Percentiles rank a stretch among this genome's conserved stretches.
phyloP scores from a whole-genome alignment of 1,140 invertebrate genomes.

The Heliconius hewitsoni region DNA sequence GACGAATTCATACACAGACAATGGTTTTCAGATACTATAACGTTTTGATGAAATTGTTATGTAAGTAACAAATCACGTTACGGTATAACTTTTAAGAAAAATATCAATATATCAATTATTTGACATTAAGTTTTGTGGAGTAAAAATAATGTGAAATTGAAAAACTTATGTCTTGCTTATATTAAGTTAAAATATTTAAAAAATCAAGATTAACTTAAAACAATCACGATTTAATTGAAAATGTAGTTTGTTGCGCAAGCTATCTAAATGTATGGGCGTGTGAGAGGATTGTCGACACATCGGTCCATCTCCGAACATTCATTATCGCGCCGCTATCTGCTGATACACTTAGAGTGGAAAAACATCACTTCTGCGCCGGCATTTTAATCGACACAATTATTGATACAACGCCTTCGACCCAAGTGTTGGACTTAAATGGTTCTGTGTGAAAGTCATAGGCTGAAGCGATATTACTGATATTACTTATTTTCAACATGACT shows the following conservation, averaged over 20 bases:
- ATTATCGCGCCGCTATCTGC: constrained; percentile 32
- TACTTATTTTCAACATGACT: neutral
- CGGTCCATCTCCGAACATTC: constrained; percentile 23
- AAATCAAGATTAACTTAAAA: neutral
- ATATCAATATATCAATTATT: neutral
- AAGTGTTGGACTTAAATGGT: constrained; percentile 35
- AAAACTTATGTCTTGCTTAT: neutral
- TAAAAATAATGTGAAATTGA: too few relatives aligned
- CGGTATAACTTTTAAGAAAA: neutral
- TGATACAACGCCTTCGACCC: constrained; percentile 40
- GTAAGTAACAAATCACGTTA: neutral
- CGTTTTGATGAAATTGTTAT: neutral
- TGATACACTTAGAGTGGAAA: constrained; percentile 29
- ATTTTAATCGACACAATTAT: constrained; percentile 51
- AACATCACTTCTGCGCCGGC: constrained; percentile 44
- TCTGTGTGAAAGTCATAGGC: constrained; percentile 17
- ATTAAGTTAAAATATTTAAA: neutral
- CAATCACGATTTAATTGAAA: constrained; percentile 17
- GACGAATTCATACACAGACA: neutral
- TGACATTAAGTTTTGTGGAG: neutral
- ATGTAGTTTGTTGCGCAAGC: constrained; percentile 14
- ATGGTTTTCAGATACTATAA: neutral
- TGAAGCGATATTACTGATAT: constrained; percentile 31
- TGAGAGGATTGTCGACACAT: constrained; percentile 19
- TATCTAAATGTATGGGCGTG: constrained; percentile 12